A percentile compares a stretch with the other conserved stretches of the same genome.
Conservation (phyloP, 2,888 invertebrate species). For the Tipula helvola region DNA sequence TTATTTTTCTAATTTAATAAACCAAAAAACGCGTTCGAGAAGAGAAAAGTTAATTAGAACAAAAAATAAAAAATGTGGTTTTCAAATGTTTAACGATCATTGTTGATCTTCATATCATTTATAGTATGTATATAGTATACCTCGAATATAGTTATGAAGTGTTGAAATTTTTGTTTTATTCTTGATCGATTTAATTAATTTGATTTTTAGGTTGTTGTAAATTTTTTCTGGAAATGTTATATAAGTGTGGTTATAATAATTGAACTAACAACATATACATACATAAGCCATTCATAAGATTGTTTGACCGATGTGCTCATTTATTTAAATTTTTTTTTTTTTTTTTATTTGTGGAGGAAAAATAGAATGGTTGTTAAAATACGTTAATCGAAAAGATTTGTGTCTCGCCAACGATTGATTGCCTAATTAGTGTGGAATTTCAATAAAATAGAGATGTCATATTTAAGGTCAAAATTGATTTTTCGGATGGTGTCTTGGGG, state of each 20-base stretch:
- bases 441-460: not conserved
- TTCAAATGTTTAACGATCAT: not conserved
- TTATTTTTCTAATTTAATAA: not conserved
- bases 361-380: not conserved
- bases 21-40: not conserved
- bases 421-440: not conserved
- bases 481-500: no score
- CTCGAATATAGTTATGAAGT: not conserved
- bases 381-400: not conserved
- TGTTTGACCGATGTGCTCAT: not conserved
- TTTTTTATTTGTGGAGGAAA: not conserved
- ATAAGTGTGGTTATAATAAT: not conserved
- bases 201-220: not conserved
- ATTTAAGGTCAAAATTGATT: not conserved
- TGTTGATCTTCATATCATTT: not conserved
- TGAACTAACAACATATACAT: not conserved
- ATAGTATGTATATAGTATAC: no score
- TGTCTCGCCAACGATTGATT: not conserved
- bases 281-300: not conserved
- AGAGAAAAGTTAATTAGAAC: not conserved
- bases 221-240: not conserved
- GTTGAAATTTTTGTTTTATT: not conserved
- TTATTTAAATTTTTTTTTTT: not conserved
- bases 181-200: not conserved
- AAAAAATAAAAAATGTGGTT: not conserved